Base-by-base conservation (phyloP, 2,888 invertebrate species). In the Harmothoe impar region DNA sequence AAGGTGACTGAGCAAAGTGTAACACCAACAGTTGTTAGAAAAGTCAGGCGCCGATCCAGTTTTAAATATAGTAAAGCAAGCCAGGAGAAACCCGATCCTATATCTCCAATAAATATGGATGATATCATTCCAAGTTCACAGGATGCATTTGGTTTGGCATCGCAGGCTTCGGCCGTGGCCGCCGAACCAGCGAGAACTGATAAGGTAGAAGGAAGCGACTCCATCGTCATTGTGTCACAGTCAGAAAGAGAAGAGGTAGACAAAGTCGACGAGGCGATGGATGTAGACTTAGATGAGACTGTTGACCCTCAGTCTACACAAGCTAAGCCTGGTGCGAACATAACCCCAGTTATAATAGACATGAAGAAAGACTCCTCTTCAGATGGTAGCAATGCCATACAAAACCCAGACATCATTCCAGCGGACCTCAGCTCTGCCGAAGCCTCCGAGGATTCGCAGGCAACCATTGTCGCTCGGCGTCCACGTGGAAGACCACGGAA, bases 391-490 rank as follows among this genome's bases (percentile, higher is more conserved):
- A 86, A 86, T 56, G 54, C 86, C 25, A 31, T 54, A 10, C 31
- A 90, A 78, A 91, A 91, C 56, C 91, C 91, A 29, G 91, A 91
- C 33, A 91, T 91, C 33, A 33, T 77, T 25, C 91, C 91, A 17
- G 52, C 78, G 15, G 81, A 91, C 78, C 35, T 78, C 0, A 52
- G 77, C 23, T n/a, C 43, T 20, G 33, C 25, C 3, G 85, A 56
- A 5, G 33, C 77, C 0, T 91, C 56, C 0, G 43, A 91, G n/a
- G 77, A 91, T 52, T 91, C 91, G 1, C 81, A 91, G 23, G 35
- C 84, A 0, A 91, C 91, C 17, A 56, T 91, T 20, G 62, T 91
- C 25, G 33, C n/a, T 31, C 72, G 29, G 0, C 77, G 23, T 15
- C 17, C 10, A 31, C 12, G 78, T 20, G 72, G 31, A 77, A 31